These are phyloP conservation scores for Bugulina stolonifera DNA, from an alignment of 2,888 invertebrate genomes.

Conservation along the genomic window DNA sequence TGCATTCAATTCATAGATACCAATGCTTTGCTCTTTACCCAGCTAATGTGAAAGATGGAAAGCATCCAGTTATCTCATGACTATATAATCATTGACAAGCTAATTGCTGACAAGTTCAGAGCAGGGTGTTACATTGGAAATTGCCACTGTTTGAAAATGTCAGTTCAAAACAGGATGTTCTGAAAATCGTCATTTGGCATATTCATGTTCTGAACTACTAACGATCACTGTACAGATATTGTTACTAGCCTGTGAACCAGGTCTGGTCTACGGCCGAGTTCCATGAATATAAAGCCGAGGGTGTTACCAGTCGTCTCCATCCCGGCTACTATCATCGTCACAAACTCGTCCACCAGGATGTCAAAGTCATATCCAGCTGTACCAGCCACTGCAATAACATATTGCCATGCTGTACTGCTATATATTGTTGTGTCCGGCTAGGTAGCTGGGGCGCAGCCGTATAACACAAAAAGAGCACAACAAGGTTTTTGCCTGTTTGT, in stretches of 20 bases:
- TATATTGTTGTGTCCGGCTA: no score
- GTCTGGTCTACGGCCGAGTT: conserved; percentile 30
- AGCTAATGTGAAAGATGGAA: background rate
- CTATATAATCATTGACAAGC: no score
- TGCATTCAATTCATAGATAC: background rate
- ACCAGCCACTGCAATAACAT: background rate
- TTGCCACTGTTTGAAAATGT: no score
- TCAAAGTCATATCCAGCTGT: background rate
- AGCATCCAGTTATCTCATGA: background rate
- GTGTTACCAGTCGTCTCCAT: conserved; percentile 32
- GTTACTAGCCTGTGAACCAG: conserved; percentile 27
- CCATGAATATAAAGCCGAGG: conserved; percentile 30
- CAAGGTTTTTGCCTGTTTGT: no score
- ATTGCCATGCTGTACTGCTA: no score
- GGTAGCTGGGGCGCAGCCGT: no score
- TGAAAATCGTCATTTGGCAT: background rate
- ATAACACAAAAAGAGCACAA: no score
- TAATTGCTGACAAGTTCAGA: no score
- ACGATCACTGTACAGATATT: background rate
- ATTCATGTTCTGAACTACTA: background rate
- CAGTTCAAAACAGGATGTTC: no score
- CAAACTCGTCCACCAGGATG: background rate
- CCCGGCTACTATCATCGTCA: conserved; percentile 24
- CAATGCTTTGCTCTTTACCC: background rate
- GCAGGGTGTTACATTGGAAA: background rate